Conservation (phyloP, 2,113 vertebrate genomes). For the Lepisosteus osseus region DNA sequence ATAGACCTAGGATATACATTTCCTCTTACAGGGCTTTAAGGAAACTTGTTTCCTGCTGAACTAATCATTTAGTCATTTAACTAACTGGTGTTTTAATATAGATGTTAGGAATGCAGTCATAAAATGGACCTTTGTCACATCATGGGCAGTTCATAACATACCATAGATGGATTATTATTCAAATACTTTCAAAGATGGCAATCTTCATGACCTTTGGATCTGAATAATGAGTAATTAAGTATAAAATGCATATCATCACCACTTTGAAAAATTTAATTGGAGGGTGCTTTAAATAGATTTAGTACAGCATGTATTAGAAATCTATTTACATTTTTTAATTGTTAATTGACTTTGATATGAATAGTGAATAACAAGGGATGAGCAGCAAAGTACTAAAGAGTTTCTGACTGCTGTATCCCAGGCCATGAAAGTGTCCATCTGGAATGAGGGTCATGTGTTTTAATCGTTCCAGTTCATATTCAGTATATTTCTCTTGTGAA, state of each 20-base stretch:
- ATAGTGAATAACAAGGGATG: constrained; percentile 54
- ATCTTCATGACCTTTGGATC: constrained; percentile 6
- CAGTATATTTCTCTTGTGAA: too few relatives aligned
- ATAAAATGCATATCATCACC: constrained; percentile 62
- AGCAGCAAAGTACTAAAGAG: constrained; percentile 44
- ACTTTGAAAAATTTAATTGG: constrained; percentile 30
- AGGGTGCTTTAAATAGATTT: constrained; percentile 42
- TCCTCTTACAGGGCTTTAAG: too few relatives aligned
- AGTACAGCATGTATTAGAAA: constrained; percentile 37
- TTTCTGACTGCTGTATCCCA: constrained; percentile 4
- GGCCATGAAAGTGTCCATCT: too few relatives aligned
- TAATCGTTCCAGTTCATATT: too few relatives aligned
- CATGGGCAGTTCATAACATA: constrained; percentile 15
- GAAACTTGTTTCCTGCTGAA: too few relatives aligned
- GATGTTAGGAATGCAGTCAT: constrained; percentile 6
- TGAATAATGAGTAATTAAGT: constrained; percentile 47
- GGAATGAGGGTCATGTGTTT: too few relatives aligned
- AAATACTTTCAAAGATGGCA: background rate
- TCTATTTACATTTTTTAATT: constrained; percentile 49
- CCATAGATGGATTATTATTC: constrained; percentile 1
- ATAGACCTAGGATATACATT: too few relatives aligned
- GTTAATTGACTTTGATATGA: constrained; percentile 62
- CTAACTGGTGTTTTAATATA: constrained; percentile 14
- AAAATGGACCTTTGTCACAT: constrained; percentile 10
- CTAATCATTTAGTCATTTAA: too few relatives aligned